Percentiles rank a stretch among this genome's conserved stretches.
These are phyloP conservation scores for Hypsibius dujardini DNA, from an alignment of 1,140 invertebrate genomes.

Conservation along the genomic window DNA sequence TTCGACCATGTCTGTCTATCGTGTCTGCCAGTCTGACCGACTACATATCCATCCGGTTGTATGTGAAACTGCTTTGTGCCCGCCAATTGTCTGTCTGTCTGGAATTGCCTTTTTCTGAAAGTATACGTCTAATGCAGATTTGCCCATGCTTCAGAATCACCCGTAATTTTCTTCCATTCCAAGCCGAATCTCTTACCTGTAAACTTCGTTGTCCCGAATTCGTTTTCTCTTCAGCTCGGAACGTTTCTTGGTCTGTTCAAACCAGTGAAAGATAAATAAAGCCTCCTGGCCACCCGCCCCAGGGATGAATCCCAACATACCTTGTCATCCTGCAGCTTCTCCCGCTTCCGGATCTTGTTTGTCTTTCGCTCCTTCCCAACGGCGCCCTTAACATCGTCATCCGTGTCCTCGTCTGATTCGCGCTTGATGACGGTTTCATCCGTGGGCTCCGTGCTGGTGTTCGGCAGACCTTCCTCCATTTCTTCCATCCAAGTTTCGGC, in stretches of 20 bases:
- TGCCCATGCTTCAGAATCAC: too few relatives aligned
- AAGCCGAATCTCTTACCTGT: conserved; percentile 21
- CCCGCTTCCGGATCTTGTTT: conserved; percentile 21
- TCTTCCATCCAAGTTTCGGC: conserved; percentile 44
- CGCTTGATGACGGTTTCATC: conserved; percentile 35
- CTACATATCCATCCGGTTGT: too few relatives aligned
- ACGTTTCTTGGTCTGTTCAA: background rate
- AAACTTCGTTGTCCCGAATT: conserved; percentile 44
- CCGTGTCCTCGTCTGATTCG: conserved; percentile 42
- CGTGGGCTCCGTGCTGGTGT: conserved; percentile 21
- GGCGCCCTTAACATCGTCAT: conserved; percentile 23
- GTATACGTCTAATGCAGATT: too few relatives aligned
- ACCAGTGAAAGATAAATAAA: too few relatives aligned
- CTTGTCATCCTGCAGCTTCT: conserved; percentile 21
- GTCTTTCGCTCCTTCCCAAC: conserved; percentile 17
- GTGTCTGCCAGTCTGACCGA: too few relatives aligned
- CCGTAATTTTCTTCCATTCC: too few relatives aligned
- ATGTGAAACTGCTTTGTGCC: too few relatives aligned
- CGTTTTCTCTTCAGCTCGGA: conserved; percentile 17
- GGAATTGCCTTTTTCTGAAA: too few relatives aligned
- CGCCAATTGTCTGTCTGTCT: too few relatives aligned
- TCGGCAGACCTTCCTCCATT: conserved; percentile 51
- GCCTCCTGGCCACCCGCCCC: too few relatives aligned
- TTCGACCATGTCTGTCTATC: too few relatives aligned
- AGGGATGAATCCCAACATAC: background rate